Conservation (phyloP, 2,797 vertebrate genomes). For the Loris lydekkerianus region DNA sequence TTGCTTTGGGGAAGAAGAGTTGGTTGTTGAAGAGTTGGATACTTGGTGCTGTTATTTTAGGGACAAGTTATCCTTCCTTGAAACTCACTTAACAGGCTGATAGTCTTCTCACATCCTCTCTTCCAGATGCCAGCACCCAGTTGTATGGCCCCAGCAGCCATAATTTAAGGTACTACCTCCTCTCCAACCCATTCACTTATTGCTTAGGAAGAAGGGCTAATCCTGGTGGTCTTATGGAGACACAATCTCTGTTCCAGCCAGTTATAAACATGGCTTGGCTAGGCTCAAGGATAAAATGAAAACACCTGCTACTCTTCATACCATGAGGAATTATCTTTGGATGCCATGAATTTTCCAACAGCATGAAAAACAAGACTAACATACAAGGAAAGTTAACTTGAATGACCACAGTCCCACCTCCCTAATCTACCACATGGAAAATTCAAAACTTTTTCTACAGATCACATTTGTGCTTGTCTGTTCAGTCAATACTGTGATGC, state of each 20-base stretch:
- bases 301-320: not conserved
- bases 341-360: slow-evolving; percentile 45
- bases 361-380: slow-evolving; percentile 33
- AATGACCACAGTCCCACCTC: not conserved
- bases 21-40: not conserved
- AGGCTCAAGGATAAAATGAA: not conserved
- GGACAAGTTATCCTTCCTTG: not conserved
- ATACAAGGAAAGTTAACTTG: not conserved
- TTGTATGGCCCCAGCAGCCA: not conserved
- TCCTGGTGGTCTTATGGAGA: not conserved
- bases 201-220: not conserved
- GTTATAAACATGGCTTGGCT: not conserved
- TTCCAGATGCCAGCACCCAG: not conserved
- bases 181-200: not conserved
- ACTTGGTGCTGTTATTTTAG: slow-evolving; percentile 29
- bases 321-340: not conserved
- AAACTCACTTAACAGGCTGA: not conserved
- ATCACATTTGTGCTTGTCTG: not conserved
- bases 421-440: not conserved
- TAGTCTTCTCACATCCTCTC: not conserved
- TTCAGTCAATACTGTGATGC: not conserved
- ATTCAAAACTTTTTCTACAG: slow-evolving; percentile 2
- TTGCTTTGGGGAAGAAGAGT: not conserved
- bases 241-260: not conserved
- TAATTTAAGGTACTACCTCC: not conserved